Conservation (phyloP, 2,797 vertebrate genomes). For the Lophius americanus region DNA sequence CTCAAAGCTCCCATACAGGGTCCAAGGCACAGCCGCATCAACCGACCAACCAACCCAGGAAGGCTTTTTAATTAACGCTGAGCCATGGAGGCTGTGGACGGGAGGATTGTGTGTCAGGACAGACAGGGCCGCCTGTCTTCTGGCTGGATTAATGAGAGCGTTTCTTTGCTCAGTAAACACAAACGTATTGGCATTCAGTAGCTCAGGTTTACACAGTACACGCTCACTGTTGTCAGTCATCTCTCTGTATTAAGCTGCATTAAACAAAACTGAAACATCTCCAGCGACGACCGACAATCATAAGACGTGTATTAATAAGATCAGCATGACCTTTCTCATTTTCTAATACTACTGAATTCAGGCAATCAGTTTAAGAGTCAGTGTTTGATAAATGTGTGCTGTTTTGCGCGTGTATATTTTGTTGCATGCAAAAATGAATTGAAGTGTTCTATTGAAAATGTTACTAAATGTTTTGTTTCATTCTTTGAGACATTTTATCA, state of each 20-base stretch:
- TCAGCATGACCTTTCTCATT: constrained; percentile 45
- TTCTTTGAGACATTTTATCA: constrained; percentile 66
- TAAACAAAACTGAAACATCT: constrained; percentile 15
- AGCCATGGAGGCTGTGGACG: constrained; percentile 68
- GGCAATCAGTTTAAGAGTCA: constrained; percentile 77
- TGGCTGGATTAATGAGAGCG: constrained; percentile 17
- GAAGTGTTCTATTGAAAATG: constrained; percentile 65
- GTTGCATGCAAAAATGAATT: constrained; percentile 67
- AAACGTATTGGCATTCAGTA: constrained; percentile 33
- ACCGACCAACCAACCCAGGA: constrained; percentile 34
- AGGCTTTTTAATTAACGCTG: constrained; percentile 81
- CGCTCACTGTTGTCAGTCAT: constrained; percentile 13
- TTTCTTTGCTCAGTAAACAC: constrained; percentile 24
- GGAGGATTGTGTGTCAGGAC: constrained; percentile 78
- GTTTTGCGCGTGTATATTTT: constrained; percentile 67
- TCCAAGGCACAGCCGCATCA: constrained; percentile 49
- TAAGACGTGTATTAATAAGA: constrained; percentile 4
- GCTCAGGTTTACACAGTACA: constrained; percentile 70
- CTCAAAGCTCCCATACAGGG: constrained; percentile 50
- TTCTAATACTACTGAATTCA: constrained; percentile 87
- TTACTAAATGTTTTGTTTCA: constrained; percentile 65
- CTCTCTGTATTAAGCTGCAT: constrained; percentile 4
- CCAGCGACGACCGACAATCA: background rate
- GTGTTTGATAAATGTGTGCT: constrained; percentile 63
- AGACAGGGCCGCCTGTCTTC: constrained; percentile 60